Evolutionary conservation across 2,888 invertebrate species (phyloP).

Genomic region (Linyphia triangularis): DNA sequence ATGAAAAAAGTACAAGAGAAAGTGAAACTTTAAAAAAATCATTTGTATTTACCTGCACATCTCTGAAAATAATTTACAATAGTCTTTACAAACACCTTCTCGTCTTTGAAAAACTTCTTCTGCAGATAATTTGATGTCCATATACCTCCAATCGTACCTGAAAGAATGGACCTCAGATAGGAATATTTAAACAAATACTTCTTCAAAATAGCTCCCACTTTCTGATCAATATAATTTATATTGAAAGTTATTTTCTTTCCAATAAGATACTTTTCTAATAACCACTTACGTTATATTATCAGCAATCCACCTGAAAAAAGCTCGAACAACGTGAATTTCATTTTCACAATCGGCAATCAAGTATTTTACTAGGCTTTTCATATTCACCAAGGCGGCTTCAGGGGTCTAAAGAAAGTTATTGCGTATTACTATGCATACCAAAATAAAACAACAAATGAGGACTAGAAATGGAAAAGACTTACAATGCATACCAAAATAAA

Average conservation of each 20-base stretch:
- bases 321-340: constrained; percentile 77
- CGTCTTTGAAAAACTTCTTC: constrained; percentile 77
- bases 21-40: too few relatives aligned
- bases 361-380: constrained; percentile 76
- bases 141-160: constrained; percentile 78
- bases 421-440: background rate
- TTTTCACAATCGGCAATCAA: constrained; percentile 72
- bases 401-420: constrained; percentile 60
- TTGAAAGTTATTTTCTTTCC: background rate
- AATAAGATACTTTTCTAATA: background rate
- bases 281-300: constrained; percentile 77
- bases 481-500: too few relatives aligned
- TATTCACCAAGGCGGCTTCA: constrained; percentile 64
- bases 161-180: too few relatives aligned
- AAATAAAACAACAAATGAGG: too few relatives aligned
- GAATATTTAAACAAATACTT: background rate
- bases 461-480: too few relatives aligned
- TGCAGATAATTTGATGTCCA: constrained; percentile 77
- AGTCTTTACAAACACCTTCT: constrained; percentile 78
- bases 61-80: constrained; percentile 78
- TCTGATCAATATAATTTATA: background rate
- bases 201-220: background rate
- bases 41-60: constrained; percentile 77
- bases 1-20: background rate
- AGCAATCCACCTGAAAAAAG: constrained; percentile 78